Evolutionary conservation across 2,113 vertebrate genomes (phyloP).

Genomic region (Pyrgilauda ruficollis): DNA sequence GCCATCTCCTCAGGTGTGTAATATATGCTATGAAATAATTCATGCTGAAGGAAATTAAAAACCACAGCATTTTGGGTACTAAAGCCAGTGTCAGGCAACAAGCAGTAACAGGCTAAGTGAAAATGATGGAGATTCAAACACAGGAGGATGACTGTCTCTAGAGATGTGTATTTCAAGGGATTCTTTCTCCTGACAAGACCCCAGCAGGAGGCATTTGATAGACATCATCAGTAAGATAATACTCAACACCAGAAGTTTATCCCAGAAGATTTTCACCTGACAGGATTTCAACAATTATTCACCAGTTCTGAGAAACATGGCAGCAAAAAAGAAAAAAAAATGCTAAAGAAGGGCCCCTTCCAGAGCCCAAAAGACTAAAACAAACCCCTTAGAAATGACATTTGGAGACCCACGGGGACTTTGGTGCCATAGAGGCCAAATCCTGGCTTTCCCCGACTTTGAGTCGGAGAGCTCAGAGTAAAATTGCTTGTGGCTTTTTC

Average conservation of each 20-base stretch:
- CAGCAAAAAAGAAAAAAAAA: too few species aligned
- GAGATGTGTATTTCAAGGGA: neutral
- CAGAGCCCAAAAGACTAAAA: neutral
- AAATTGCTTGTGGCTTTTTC: neutral
- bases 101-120: neutral
- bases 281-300: neutral
- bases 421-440: neutral
- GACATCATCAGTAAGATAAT: neutral
- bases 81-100: neutral
- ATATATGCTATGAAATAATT: neutral
- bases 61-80: neutral
- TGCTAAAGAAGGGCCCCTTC: neutral
- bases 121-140: neutral
- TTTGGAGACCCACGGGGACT: neutral
- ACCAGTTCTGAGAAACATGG: fast-evolving
- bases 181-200: neutral
- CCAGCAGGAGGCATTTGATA: neutral
- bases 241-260: neutral
- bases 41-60: neutral
- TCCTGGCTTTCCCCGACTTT: neutral
- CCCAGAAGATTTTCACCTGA: neutral
- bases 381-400: neutral
- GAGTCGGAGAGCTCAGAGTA: neutral
- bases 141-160: neutral
- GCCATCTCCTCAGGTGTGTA: neutral